A percentile compares a stretch with the other conserved stretches of the same genome.
Conservation (phyloP, 2,113 vertebrate species). For the Crocuta crocuta region DNA sequence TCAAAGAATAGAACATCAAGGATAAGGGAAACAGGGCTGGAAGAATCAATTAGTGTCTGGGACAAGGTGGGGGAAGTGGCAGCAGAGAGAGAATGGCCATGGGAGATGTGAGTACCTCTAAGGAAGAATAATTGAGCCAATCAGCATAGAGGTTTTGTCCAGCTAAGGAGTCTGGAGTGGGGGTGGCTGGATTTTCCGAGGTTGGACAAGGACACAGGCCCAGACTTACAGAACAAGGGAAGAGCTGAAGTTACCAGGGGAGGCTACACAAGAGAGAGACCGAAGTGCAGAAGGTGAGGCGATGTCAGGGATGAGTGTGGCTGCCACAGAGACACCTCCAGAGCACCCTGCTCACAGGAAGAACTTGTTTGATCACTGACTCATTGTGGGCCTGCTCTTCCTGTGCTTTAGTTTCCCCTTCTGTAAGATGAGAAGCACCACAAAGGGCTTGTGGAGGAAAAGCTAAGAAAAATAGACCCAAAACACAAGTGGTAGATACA, state of each 20-base stretch:
- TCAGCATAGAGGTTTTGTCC: not conserved
- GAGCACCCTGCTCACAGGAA: conserved; percentile 44
- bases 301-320: not conserved
- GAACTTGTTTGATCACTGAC: conserved; percentile 42
- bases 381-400: conserved; percentile 36
- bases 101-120: not conserved
- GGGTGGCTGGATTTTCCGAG: not conserved
- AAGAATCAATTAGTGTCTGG: not conserved
- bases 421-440: not conserved
- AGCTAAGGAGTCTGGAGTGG: not conserved
- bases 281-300: not conserved
- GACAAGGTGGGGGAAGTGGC: not conserved
- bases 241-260: not conserved
- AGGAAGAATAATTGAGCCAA: not conserved
- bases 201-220: not conserved
- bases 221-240: not conserved
- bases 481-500: not conserved
- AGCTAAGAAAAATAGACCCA: not conserved
- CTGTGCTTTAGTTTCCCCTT: conserved; percentile 44
- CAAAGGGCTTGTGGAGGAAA: not conserved
- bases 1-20: not conserved
- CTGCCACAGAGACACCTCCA: not conserved
- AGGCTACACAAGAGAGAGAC: not conserved
- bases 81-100: not conserved
- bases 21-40: not conserved